Percentiles rank a stretch among this genome's conserved stretches.
These are phyloP conservation scores for Drosophila tani DNA, from an alignment of 1,140 invertebrate species.

Conservation along the genomic window DNA sequence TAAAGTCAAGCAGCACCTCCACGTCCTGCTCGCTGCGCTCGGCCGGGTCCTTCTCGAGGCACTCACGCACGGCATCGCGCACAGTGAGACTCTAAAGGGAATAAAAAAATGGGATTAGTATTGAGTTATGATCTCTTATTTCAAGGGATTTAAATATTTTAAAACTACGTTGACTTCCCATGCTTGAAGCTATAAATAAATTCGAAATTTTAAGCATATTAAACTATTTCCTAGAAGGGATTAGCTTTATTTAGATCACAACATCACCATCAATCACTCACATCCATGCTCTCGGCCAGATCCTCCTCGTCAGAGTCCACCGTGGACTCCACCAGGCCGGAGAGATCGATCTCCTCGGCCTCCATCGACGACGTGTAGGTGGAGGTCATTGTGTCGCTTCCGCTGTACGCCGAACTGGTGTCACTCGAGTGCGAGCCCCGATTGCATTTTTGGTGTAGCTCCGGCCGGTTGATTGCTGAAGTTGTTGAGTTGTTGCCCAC, in stretches of 20 bases:
- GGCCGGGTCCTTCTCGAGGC: conserved; percentile 97
- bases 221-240: too few species aligned
- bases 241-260: background rate
- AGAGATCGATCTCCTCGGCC: conserved; percentile 95
- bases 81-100: conserved; percentile 91
- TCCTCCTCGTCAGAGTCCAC: conserved; percentile 98
- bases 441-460: conserved; percentile 92
- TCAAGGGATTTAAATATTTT: too few species aligned
- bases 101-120: conserved; percentile 1
- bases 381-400: conserved; percentile 98
- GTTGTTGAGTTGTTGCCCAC: conserved; percentile 36
- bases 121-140: too few species aligned
- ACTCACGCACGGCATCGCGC: conserved; percentile 97
- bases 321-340: conserved; percentile 96
- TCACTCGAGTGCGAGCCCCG: conserved; percentile 95
- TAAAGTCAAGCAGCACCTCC: conserved; percentile 97
- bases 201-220: too few species aligned
- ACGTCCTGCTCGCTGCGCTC: conserved; percentile 98
- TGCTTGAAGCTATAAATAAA: background rate
- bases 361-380: conserved; percentile 94
- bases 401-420: conserved; percentile 97
- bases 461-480: conserved; percentile 84
- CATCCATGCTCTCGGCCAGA: conserved; percentile 95
- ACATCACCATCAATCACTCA: conserved; percentile 85
- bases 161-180: background rate